Base-by-base conservation (phyloP, 2,113 vertebrate species). In the Ctenodactylus gundi region DNA sequence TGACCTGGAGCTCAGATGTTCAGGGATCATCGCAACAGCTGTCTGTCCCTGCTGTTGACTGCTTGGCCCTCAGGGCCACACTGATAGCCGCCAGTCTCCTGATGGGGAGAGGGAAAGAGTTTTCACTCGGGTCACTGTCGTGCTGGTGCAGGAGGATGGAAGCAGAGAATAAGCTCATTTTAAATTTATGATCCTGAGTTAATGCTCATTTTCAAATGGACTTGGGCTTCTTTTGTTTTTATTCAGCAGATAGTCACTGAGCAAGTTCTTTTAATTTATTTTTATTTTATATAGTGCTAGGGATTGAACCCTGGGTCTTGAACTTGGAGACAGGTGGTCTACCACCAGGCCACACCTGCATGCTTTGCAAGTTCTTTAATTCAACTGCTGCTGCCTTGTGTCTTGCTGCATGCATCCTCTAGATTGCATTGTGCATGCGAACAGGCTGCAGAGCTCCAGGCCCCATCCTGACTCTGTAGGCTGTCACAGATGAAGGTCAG, bases 201-300 rank as follows among this genome's bases (percentile, higher is more conserved):
- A 78, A 49, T 70, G n/a, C 70, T 87, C 75, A 41, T 23, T 65
- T 23, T 65, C 18, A 81, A n/a, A 62, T 62, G 58, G 15, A 10
- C 65, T 95, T 67, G 27, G 36, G 10, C 36, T n/a, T 72, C 41
- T 75, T 82, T 91, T 67, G n/a, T 84, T 91, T 88, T 88, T 51
- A 81, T 44, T 85, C n/a, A 80, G 46, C 77, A 96, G 10, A 46
- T 65, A 70, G 64, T 95, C 84, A 78, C 67, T 77, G 49, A 67
- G 41, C 65, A 57, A 76, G 20, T 55, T 55, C 49, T 77, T 72
- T 84, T 7, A 44, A 49, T 73, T 46, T 72, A n/a, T 18, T 72
- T 72, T 27, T 44, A 46, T 31, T 62, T 62, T 62, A n/a, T n/a
- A n/a, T n/a, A 4, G 29, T 49, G 15, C 29, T 75, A 29, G 36